Evolutionary conservation across 53 echinoderm and acorn worm genomes (phyloP).

Genomic region (Astropecten irregularis): DNA sequence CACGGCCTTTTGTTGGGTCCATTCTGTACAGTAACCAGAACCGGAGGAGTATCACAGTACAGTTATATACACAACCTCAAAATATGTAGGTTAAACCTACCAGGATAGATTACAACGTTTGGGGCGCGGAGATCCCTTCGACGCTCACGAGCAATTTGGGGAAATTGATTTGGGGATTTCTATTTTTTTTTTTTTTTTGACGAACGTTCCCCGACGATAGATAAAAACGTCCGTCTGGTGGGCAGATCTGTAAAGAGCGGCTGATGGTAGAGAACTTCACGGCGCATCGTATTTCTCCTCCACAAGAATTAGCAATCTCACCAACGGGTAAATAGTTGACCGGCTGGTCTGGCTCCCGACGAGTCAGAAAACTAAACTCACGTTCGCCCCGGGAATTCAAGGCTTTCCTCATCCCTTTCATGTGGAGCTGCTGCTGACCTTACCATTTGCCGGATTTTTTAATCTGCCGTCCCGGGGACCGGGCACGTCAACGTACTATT

Average conservation of each 20-base stretch:
- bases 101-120: slow-evolving; percentile 48
- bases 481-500: no score
- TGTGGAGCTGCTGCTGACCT: slow-evolving; percentile 20
- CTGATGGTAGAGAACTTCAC: slow-evolving; percentile 5
- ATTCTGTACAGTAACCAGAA: no score
- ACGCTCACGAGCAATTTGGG: slow-evolving; percentile 38
- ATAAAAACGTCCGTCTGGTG: no score
- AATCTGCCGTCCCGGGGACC: background rate
- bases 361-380: background rate
- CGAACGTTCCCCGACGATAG: no score
- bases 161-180: slow-evolving; percentile 42
- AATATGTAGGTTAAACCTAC: slow-evolving; percentile 35
- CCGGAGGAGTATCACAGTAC: background rate
- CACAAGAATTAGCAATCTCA: slow-evolving; percentile 12
- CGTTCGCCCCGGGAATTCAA: slow-evolving; percentile 6
- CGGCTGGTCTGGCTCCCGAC: no score
- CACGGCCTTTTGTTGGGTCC: no score
- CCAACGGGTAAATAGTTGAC: no score
- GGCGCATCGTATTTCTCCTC: slow-evolving; percentile 24
- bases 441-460: background rate
- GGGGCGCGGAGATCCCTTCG: slow-evolving; percentile 14
- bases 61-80: background rate
- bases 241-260: background rate
- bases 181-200: background rate
- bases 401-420: background rate